phyloP scores from a whole-genome alignment of 2,888 invertebrate species.

The Orthonychiurus folsomi region DNA sequence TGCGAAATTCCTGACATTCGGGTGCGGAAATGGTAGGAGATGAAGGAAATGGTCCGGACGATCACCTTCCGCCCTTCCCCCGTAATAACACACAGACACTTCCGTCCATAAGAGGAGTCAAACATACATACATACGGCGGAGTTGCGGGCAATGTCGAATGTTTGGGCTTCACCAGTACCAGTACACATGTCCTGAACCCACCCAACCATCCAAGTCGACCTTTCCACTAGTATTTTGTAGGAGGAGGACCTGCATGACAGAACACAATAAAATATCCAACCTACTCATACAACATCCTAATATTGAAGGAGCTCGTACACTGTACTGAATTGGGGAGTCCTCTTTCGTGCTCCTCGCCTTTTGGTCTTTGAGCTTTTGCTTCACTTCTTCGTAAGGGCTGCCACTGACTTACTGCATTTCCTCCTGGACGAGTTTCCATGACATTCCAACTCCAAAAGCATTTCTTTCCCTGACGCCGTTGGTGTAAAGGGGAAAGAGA shows the following conservation, averaged over 20 bases:
- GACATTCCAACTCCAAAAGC: constrained; percentile 10
- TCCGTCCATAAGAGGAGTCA: not conserved
- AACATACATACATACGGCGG: too few species aligned
- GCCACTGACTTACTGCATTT: not conserved
- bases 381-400: not conserved
- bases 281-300: not conserved
- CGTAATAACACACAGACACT: constrained; percentile 5
- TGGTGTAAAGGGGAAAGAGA: too few species aligned
- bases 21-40: constrained; percentile 6
- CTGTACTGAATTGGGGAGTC: not conserved
- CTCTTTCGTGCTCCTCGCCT: not conserved
- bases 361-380: not conserved
- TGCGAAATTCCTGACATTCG: not conserved
- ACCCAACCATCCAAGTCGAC: not conserved
- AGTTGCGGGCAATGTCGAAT: too few species aligned
- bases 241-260: not conserved
- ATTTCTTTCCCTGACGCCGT: not conserved
- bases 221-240: not conserved
- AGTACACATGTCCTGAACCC: not conserved
- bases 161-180: too few species aligned
- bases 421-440: constrained; percentile 8
- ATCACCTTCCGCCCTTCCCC: constrained; percentile 6
- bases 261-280: not conserved
- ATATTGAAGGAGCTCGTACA: too few species aligned
- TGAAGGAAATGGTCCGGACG: constrained; percentile 9